Percentiles rank a stretch among this genome's conserved stretches.
Conservation (phyloP, 2,888 invertebrate species). For the Noctuana brunneofusca region DNA sequence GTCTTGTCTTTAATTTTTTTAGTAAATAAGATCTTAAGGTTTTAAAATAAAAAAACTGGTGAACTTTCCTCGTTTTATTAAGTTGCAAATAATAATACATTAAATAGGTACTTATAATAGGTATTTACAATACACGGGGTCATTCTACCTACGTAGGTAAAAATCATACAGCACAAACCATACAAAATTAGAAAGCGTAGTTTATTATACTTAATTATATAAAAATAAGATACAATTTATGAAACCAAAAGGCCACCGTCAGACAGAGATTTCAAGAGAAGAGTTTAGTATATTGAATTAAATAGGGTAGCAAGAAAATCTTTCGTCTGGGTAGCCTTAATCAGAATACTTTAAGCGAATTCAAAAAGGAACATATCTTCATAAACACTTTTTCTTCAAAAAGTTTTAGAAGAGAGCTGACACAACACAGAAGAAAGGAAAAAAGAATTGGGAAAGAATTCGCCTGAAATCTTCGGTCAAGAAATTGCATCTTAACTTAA, state of each 20-base stretch:
- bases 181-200: slow-evolving; percentile 74
- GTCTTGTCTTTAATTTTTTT: not conserved
- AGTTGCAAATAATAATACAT: slow-evolving; percentile 76
- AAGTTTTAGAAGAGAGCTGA: slow-evolving; percentile 46
- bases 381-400: slow-evolving; percentile 45
- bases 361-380: slow-evolving; percentile 47
- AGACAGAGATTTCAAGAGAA: slow-evolving; percentile 43
- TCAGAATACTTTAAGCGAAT: slow-evolving; percentile 50
- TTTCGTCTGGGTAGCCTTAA: slow-evolving; percentile 40
- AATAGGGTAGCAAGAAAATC: slow-evolving; percentile 48
- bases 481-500: slow-evolving; percentile 59
- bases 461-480: slow-evolving; percentile 27
- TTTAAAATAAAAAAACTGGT: slow-evolving; percentile 34
- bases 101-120: slow-evolving; percentile 76
- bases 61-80: slow-evolving; percentile 62
- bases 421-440: slow-evolving; percentile 35
- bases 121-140: slow-evolving; percentile 77
- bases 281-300: slow-evolving; percentile 47
- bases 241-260: slow-evolving; percentile 32
- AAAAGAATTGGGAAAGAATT: slow-evolving; percentile 36
- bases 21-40: slow-evolving; percentile 7
- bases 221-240: slow-evolving; percentile 50
- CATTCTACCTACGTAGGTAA: slow-evolving; percentile 81
- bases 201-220: slow-evolving; percentile 50
- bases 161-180: slow-evolving; percentile 75